Evolutionary conservation across 1,140 invertebrate genomes (phyloP).

Genomic region (Sinella curviseta): DNA sequence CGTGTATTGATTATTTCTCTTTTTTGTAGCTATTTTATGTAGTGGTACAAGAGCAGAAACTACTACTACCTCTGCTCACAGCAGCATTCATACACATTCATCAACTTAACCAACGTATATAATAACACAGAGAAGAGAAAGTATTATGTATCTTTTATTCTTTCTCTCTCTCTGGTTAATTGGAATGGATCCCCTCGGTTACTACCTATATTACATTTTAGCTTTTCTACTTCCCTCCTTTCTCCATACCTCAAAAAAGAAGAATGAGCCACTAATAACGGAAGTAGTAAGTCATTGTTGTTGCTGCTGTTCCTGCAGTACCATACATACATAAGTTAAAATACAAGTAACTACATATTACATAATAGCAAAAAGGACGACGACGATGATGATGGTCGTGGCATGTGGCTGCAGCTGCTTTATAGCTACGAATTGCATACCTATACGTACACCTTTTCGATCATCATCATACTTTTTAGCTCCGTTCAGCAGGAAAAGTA

Average conservation of each 20-base stretch:
- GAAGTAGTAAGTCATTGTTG: not conserved
- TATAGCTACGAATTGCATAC: not conserved
- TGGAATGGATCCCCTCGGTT: not conserved
- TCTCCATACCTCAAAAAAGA: not conserved
- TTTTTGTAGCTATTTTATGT: not conserved
- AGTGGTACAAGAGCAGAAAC: not conserved
- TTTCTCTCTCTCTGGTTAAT: not conserved
- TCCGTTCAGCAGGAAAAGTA: not conserved
- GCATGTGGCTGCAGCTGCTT: not conserved
- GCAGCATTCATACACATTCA: not conserved
- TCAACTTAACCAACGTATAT: not conserved
- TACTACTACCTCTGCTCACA: not conserved
- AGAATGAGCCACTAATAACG: not conserved
- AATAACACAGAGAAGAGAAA: not conserved
- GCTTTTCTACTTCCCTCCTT: not conserved
- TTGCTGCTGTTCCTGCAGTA: not conserved
- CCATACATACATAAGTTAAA: not conserved
- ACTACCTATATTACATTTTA: not conserved
- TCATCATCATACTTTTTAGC: not conserved
- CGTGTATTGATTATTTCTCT: not conserved
- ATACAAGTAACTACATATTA: not conserved
- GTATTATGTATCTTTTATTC: not conserved
- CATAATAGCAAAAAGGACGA: not conserved
- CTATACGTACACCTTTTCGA: not conserved
- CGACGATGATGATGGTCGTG: not conserved